phyloP scores from a whole-genome alignment of 1,140 invertebrate genomes.

The Linepithema humile region DNA sequence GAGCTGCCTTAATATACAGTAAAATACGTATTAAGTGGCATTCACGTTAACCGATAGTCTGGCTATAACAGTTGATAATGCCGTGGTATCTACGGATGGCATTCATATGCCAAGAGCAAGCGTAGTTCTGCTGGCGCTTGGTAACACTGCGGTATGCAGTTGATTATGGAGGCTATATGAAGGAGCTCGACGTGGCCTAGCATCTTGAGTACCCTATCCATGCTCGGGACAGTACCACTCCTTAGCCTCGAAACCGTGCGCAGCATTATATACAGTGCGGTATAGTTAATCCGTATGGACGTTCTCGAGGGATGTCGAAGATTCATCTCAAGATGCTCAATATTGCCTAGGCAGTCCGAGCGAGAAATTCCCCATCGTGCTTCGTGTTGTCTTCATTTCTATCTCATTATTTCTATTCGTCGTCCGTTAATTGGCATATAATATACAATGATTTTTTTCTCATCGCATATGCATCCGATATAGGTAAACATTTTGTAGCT shows the following conservation, averaged over 20 bases:
- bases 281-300: constrained; percentile 74
- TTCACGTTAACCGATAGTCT: constrained; percentile 16
- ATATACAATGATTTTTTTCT: neutral
- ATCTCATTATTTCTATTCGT: neutral
- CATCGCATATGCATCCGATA: neutral
- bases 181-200: constrained; percentile 79
- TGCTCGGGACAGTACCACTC: constrained; percentile 58
- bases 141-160: constrained; percentile 80
- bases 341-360: constrained; percentile 63
- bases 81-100: constrained; percentile 59
- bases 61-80: constrained; percentile 55
- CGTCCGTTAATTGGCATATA: neutral
- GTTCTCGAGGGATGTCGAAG: constrained; percentile 71
- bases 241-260: constrained; percentile 62
- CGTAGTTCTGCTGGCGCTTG: constrained; percentile 71
- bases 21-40: constrained; percentile 21
- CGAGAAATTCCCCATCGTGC: constrained; percentile 39
- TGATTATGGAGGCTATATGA: constrained; percentile 80
- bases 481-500: neutral
- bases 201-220: constrained; percentile 79
- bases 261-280: constrained; percentile 66
- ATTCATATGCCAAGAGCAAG: constrained; percentile 77
- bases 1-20: neutral
- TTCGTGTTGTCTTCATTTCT: constrained; percentile 20
- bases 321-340: constrained; percentile 74